Evolutionary conservation across 1,140 invertebrate species (phyloP).

Genomic region (Cecropterus lyciades): DNA sequence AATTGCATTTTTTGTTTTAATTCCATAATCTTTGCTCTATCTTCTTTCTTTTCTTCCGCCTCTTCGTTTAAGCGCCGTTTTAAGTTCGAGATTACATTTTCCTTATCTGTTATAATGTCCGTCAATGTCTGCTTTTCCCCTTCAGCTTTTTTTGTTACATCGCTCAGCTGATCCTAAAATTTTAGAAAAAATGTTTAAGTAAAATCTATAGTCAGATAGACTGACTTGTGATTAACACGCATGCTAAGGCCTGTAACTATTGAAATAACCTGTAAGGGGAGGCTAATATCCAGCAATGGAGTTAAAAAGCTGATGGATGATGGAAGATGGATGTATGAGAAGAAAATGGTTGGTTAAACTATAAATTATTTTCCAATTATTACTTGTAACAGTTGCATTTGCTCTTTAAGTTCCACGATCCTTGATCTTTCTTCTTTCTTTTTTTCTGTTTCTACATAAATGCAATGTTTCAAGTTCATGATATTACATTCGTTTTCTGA

Average conservation of each 20-base stretch:
- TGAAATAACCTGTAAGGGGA: too few relatives aligned
- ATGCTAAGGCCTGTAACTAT: too few relatives aligned
- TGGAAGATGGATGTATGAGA: too few relatives aligned
- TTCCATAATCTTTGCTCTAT: constrained; percentile 63
- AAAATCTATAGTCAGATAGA: too few relatives aligned
- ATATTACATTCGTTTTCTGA: too few relatives aligned
- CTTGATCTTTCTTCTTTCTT: constrained; percentile 55
- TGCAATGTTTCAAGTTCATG: too few relatives aligned
- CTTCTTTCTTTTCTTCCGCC: constrained; percentile 69
- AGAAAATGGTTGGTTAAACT: too few relatives aligned
- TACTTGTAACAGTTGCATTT: constrained; percentile 66
- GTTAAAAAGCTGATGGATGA: too few relatives aligned
- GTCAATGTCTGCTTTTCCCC: constrained; percentile 49
- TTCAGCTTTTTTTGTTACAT: constrained; percentile 52
- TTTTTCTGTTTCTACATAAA: constrained; percentile 62
- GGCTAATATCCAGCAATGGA: too few relatives aligned
- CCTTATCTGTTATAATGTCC: constrained; percentile 55
- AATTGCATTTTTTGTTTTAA: constrained; percentile 65
- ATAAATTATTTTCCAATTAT: not conserved
- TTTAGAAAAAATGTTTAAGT: too few relatives aligned
- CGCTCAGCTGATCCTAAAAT: constrained; percentile 60
- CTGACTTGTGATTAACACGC: too few relatives aligned
- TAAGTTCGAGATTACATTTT: constrained; percentile 57
- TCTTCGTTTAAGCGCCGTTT: constrained; percentile 70
- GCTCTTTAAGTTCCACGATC: constrained; percentile 57